These are phyloP conservation scores for Budorcas taxicolor DNA, from an alignment of 2,113 vertebrate species.

Conservation along the genomic window DNA sequence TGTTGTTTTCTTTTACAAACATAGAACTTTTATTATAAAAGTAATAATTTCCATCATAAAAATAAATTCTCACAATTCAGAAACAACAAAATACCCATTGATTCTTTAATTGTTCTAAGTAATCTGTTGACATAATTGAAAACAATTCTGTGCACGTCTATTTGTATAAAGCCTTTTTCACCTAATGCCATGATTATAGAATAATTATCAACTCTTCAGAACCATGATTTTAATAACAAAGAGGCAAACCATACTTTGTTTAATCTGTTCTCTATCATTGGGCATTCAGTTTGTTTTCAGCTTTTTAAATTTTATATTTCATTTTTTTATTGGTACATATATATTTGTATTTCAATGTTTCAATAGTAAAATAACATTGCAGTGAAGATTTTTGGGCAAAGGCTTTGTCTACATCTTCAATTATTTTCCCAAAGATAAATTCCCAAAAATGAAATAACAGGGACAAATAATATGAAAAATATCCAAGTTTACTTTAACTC, in stretches of 20 bases:
- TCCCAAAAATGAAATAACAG: neutral
- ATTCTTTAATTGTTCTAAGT: neutral
- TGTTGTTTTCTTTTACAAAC: neutral
- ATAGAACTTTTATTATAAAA: constrained; percentile 27
- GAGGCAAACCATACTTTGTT: neutral
- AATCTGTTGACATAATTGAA: constrained; percentile 9
- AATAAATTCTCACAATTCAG: constrained; percentile 27
- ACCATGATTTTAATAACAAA: neutral
- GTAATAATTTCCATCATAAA: constrained; percentile 6
- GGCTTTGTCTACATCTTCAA: neutral
- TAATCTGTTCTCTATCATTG: neutral
- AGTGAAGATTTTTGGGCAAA: neutral
- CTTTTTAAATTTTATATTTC: neutral
- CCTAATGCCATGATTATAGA: neutral
- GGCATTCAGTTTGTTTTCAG: neutral
- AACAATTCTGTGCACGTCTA: neutral
- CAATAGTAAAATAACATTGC: neutral
- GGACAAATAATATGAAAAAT: neutral
- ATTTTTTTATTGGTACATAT: neutral
- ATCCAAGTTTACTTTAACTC: neutral
- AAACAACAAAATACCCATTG: neutral
- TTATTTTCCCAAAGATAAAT: neutral
- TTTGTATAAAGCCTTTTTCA: neutral
- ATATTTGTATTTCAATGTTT: neutral
- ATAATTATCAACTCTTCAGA: neutral